Conservation (phyloP, 2,113 vertebrate genomes). For the Pachycephala philippinensis region DNA sequence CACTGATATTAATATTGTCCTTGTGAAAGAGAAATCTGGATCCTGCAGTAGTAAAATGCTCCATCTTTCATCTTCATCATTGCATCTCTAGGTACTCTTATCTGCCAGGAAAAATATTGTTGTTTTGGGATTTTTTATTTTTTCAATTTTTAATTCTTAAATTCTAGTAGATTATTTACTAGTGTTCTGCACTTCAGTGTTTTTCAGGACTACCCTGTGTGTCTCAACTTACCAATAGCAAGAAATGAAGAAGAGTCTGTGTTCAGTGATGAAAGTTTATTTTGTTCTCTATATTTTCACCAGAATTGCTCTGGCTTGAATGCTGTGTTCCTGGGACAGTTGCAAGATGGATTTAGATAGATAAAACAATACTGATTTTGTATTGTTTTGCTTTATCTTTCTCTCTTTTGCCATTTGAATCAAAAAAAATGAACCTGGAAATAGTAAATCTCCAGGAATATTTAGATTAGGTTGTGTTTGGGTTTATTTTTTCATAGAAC, state of each 20-base stretch:
- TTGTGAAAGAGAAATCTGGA: neutral
- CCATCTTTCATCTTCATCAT: neutral
- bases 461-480: neutral
- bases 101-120: neutral
- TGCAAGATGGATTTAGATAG: neutral
- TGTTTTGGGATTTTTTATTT: neutral
- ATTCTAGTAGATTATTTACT: neutral
- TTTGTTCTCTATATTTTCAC: neutral
- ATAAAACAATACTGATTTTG: neutral
- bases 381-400: neutral
- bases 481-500: neutral
- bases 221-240: neutral
- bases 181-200: neutral
- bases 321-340: neutral
- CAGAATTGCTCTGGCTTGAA: neutral
- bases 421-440: neutral
- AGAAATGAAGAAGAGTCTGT: neutral
- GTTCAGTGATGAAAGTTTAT: neutral
- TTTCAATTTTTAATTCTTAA: neutral
- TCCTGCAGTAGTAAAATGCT: neutral
- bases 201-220: neutral
- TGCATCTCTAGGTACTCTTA: neutral
- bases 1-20: neutral
- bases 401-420: neutral
- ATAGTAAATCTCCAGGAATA: neutral